phyloP scores from a whole-genome alignment of 1,140 invertebrate species.

The Megalonaias nervosa region DNA sequence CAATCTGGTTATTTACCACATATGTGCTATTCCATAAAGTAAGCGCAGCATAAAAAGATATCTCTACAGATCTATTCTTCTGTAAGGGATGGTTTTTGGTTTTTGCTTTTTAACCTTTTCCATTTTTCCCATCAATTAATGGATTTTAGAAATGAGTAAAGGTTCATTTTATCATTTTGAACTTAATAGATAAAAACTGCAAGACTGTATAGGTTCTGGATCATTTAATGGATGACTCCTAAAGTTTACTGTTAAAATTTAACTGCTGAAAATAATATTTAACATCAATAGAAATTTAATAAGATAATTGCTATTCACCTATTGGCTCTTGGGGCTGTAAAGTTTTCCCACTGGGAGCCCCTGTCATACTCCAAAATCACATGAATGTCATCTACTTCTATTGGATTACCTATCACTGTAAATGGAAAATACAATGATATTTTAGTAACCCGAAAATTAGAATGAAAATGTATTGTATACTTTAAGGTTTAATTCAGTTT shows the following conservation, averaged over 20 bases:
- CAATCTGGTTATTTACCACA: too few species aligned
- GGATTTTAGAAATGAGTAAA: neutral
- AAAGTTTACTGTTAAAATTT: neutral
- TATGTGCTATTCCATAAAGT: too few species aligned
- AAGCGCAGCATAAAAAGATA: too few species aligned
- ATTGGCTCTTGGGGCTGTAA: conserved; percentile 84
- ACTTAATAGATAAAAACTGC: neutral
- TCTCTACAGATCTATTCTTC: too few species aligned
- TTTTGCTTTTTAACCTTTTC: neutral
- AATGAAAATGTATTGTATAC: neutral
- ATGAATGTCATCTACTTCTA: conserved; percentile 83
- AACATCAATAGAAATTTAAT: neutral
- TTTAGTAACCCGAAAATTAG: conserved; percentile 4
- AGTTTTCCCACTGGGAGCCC: conserved; percentile 84
- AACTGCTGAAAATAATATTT: neutral
- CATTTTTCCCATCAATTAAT: neutral
- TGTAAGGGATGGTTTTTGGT: too few species aligned
- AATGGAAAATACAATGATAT: conserved; percentile 22
- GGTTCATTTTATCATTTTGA: neutral
- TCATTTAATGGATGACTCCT: neutral
- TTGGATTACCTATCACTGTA: conserved; percentile 62
- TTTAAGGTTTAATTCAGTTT: neutral
- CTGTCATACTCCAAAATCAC: conserved; percentile 86
- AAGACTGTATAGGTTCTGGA: neutral
- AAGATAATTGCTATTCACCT: conserved; percentile 71